Conservation (phyloP, 2,113 vertebrate species). For the Pelusios castaneus region DNA sequence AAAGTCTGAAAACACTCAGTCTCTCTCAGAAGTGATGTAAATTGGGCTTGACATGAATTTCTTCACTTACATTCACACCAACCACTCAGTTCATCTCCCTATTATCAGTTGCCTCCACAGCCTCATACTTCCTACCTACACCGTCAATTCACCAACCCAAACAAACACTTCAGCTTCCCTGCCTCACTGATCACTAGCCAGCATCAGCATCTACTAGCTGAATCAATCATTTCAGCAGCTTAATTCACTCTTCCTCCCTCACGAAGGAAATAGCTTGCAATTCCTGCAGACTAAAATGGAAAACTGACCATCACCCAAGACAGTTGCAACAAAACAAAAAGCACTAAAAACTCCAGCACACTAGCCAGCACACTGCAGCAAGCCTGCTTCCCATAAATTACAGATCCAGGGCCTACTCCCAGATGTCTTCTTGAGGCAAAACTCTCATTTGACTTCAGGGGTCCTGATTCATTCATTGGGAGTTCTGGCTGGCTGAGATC, state of each 20-base stretch:
- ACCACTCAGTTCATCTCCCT: background rate
- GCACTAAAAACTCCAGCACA: background rate
- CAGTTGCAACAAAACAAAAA: fast-evolving
- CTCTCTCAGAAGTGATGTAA: background rate
- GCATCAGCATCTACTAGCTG: background rate
- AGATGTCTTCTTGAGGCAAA: background rate
- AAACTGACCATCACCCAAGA: background rate
- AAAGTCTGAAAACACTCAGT: background rate
- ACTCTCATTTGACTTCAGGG: background rate
- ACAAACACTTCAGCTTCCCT: background rate
- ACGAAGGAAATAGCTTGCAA: slow-evolving; percentile 24
- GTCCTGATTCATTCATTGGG: background rate
- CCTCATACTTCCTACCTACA: background rate
- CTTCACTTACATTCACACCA: slow-evolving; percentile 1
- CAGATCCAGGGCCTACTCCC: background rate
- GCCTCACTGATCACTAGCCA: background rate
- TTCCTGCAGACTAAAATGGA: slow-evolving; percentile 24
- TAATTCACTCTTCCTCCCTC: slow-evolving; percentile 25
- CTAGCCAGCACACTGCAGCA: background rate
- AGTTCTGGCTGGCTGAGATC: background rate
- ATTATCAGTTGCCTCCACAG: slow-evolving; percentile 17
- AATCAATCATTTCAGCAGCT: slow-evolving; percentile 45
- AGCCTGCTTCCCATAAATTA: background rate
- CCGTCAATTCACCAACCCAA: slow-evolving; percentile 15
- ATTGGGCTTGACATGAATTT: background rate